phyloP scores from a whole-genome alignment of 2,888 invertebrate genomes.

The Gasteruption jaculator region DNA sequence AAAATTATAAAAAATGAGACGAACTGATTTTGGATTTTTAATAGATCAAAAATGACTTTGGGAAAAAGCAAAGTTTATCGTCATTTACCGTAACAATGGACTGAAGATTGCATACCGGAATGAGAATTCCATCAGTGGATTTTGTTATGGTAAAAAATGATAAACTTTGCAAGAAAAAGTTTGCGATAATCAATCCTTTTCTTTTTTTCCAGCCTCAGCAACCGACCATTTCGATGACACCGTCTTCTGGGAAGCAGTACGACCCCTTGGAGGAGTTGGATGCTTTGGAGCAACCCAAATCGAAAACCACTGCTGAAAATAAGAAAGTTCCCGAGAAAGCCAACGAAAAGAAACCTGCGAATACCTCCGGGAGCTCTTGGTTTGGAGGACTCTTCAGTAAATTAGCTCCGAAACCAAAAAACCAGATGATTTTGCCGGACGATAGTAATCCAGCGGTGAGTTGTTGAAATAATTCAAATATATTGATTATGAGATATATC shows the following conservation, averaged over 20 bases:
- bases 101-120: too few relatives aligned
- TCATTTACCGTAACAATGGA: conserved; percentile 35
- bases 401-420: conserved; percentile 76
- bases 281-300: conserved; percentile 36
- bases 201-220: conserved; percentile 42
- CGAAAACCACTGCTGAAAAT: conserved; percentile 23
- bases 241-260: conserved; percentile 44
- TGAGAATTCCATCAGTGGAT: too few relatives aligned
- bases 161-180: conserved; percentile 41
- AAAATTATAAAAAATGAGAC: neutral
- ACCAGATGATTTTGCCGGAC: conserved; percentile 94
- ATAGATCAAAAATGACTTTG: neutral
- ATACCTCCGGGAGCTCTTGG: conserved; percentile 56
- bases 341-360: conserved; percentile 44
- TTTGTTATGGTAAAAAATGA: conserved; percentile 29
- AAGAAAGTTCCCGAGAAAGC: conserved; percentile 36
- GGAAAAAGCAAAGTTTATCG: conserved; percentile 36
- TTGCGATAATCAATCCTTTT: conserved; percentile 40
- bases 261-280: conserved; percentile 50
- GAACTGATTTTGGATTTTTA: conserved; percentile 3
- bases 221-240: conserved; percentile 44
- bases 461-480: conserved; percentile 26
- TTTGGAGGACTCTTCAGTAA: conserved; percentile 84
- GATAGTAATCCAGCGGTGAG: conserved; percentile 87
- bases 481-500: too few relatives aligned